These are phyloP conservation scores for Drosophila putrida DNA, from an alignment of 2,888 invertebrate species.

Conservation along the genomic window DNA sequence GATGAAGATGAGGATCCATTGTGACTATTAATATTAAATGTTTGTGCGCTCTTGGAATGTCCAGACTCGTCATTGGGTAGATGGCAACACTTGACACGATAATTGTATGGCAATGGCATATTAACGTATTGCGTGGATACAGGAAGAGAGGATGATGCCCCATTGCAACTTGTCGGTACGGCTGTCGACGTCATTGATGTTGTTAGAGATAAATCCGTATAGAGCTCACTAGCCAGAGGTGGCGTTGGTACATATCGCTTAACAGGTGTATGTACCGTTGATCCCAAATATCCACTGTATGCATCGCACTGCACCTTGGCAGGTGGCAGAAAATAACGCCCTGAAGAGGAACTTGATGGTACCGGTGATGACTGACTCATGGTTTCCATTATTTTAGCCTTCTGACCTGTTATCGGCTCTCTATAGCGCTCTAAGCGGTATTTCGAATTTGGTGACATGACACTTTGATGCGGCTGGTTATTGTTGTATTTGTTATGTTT, in stretches of 20 bases:
- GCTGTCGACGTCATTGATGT: constrained; percentile 22
- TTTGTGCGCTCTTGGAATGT: constrained; percentile 50
- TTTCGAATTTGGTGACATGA: constrained; percentile 84
- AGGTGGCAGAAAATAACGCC: constrained; percentile 59
- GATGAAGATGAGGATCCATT: constrained; percentile 38
- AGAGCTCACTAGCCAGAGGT: constrained; percentile 82
- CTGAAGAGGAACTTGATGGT: constrained; percentile 27
- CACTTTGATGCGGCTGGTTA: constrained; percentile 68
- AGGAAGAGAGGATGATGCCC: constrained; percentile 9
- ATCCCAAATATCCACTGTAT: constrained; percentile 81
- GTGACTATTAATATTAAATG: constrained; percentile 33
- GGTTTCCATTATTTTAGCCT: constrained; percentile 39
- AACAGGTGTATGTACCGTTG: constrained; percentile 85
- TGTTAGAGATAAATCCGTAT: constrained; percentile 35
- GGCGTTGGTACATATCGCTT: constrained; percentile 85
- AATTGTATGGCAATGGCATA: constrained; percentile 77
- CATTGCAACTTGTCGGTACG: constrained; percentile 36
- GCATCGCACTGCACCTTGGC: constrained; percentile 79
- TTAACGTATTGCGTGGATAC: constrained; percentile 65
- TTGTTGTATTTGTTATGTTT: constrained; percentile 38
- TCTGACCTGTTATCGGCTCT: constrained; percentile 59
- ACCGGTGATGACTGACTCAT: constrained; percentile 30
- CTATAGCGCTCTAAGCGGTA: constrained; percentile 83
- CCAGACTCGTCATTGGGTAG: constrained; percentile 36
- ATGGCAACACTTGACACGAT: constrained; percentile 84